Evolutionary conservation across 1,140 invertebrate genomes (phyloP).

Genomic region (Andrena cerasifolii): DNA sequence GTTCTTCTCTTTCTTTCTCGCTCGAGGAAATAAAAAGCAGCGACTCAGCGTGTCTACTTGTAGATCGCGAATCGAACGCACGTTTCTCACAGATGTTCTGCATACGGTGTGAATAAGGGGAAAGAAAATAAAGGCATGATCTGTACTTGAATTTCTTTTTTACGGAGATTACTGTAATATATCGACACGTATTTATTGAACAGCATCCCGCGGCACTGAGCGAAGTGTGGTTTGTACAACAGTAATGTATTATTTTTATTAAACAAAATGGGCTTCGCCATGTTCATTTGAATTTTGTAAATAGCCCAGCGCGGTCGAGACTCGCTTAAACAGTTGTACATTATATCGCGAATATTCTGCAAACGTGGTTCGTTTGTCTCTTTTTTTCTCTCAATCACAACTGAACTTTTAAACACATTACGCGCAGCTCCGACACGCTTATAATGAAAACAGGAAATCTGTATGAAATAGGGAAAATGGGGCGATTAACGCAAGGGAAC

Average conservation of each 20-base stretch:
- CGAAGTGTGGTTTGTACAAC: conserved; percentile 20
- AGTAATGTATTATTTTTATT: conserved; percentile 27
- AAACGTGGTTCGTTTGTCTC: conserved; percentile 1
- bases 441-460: conserved; percentile 7
- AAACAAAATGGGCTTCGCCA: not conserved
- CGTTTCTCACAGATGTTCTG: conserved; percentile 15
- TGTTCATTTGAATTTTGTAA: not conserved
- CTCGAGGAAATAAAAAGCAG: not conserved
- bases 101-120: conserved; percentile 1
- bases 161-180: conserved; percentile 1
- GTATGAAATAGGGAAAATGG: conserved; percentile 41
- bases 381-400: not conserved
- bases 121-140: conserved; percentile 22
- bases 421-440: too few relatives aligned
- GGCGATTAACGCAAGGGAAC: conserved; percentile 4
- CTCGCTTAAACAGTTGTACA: conserved; percentile 11
- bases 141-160: conserved; percentile 18
- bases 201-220: conserved; percentile 14
- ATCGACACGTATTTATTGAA: conserved; percentile 3
- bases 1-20: too few relatives aligned
- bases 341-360: conserved; percentile 7
- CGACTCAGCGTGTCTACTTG: conserved; percentile 8
- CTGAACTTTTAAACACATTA: not conserved
- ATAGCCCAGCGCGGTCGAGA: not conserved
- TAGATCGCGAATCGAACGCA: not conserved